Percentiles rank a stretch among this genome's conserved stretches.
phyloP scores from a whole-genome alignment of 2,888 invertebrate genomes.

The Metopia argyrocephala region DNA sequence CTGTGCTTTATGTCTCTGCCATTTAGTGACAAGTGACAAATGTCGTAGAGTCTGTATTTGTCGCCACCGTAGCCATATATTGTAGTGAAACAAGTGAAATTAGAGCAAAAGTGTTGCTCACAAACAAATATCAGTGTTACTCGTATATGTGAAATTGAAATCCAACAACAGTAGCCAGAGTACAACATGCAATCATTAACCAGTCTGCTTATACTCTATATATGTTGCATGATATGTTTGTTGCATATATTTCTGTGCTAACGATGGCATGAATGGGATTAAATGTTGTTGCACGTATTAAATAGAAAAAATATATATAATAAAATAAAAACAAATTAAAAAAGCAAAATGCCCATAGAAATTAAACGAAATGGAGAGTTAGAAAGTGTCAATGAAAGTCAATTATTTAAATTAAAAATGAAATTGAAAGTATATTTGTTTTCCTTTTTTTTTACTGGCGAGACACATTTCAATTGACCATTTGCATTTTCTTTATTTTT shows the following conservation, averaged over 20 bases:
- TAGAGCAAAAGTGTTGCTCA: conserved; percentile 49
- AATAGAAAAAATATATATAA: conserved; percentile 30
- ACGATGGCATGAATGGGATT: conserved; percentile 8
- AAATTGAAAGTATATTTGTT: conserved; percentile 63
- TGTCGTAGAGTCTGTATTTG: conserved; percentile 57
- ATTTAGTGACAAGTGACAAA: conserved; percentile 58
- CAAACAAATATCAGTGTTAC: no score
- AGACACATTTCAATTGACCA: conserved; percentile 14
- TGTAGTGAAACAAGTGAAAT: conserved; percentile 59
- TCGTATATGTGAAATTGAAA: conserved; percentile 27
- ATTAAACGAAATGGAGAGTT: conserved; percentile 1
- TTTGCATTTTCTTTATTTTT: no score
- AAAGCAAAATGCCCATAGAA: background rate
- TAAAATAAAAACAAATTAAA: background rate
- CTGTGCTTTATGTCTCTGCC: background rate
- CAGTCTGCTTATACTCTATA: conserved; percentile 15
- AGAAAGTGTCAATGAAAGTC: conserved; percentile 62
- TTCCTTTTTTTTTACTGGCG: no score
- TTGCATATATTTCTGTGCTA: background rate
- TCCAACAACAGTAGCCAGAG: conserved; percentile 55
- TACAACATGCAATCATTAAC: conserved; percentile 54
- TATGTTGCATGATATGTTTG: conserved; percentile 28
- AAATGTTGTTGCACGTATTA: conserved; percentile 29
- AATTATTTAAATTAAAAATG: conserved; percentile 60
- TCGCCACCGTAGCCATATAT: conserved; percentile 52